Evolutionary conservation across 2,888 invertebrate species (phyloP), one percentile per base, ranked within the genome.

Genomic region (Parnassius orleans): DNA sequence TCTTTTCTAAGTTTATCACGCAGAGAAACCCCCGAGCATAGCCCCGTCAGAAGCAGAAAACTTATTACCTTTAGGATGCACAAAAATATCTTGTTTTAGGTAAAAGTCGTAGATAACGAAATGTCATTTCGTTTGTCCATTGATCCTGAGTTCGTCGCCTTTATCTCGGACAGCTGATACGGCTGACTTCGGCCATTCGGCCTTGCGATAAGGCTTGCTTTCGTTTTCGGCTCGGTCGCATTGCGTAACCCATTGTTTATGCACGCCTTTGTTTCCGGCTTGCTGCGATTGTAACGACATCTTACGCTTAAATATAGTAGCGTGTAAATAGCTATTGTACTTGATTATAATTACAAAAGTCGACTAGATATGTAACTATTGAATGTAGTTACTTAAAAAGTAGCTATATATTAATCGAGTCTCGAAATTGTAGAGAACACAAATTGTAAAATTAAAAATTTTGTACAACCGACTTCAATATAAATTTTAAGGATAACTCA

Each of bases 161-260:
- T 53, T 53, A 53, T 53, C 43, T 15, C 33, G n/a, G 14, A 48
- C 48, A 48, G 14, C 48, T 48, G 48, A 48, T 48, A 48, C 7
- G 48, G 48, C n/a, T 10, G 9, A 10, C 48, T 9, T 48, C 48
- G n/a, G 47, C 43, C 48, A 33, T 33, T 48, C 57, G 57, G 47
- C 48, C 43, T 48, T 48, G 48, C n/a, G 60, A 54, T 60, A 54
- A 48, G 10, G 24, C 9, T n/a, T 46, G 19, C n/a, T 60, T 60
- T 60, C 60, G 54, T 12, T 42, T 42, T 42, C 15, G 41, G 53
- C n/a, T 15, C 10, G 11, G 58, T 10, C 54, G 54, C 54, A 44
- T 60, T 54, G 48, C 48, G 60, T 60, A 60, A 60, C 19, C 47
- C 53, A 50, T 60, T 60, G 60, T 60, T 60, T 48, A 54, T 47